phyloP scores from a whole-genome alignment of 2,797 vertebrate genomes.

The Passerculus sandwichensis region DNA sequence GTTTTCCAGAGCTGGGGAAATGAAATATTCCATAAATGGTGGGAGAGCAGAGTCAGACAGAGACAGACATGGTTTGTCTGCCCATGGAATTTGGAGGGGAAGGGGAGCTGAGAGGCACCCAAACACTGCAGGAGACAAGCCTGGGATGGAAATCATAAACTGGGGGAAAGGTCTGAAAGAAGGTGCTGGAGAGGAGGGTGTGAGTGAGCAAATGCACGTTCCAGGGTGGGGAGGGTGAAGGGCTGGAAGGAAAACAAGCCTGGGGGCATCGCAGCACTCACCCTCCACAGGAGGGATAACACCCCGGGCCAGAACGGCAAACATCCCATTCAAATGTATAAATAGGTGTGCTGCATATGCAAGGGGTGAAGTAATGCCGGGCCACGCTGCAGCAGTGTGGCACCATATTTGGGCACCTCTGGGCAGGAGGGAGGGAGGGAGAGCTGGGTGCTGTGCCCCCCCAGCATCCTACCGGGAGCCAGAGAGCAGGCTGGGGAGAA shows the following conservation, averaged over 20 bases:
- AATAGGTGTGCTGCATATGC: constrained; percentile 55
- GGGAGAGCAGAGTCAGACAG: neutral
- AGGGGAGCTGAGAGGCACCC: neutral
- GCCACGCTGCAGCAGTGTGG: neutral
- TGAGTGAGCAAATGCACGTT: neutral
- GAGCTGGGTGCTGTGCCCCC: fast-evolving
- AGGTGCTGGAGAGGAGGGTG: neutral
- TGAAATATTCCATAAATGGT: neutral
- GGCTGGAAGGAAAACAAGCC: neutral
- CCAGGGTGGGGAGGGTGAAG: neutral
- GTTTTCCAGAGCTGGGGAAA: neutral
- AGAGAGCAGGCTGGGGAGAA: too few relatives aligned
- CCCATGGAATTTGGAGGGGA: neutral
- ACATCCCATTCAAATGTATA: neutral
- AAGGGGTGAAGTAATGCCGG: constrained; percentile 34
- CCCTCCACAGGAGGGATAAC: fast-evolving
- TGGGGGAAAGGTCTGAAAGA: neutral
- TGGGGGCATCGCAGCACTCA: fast-evolving
- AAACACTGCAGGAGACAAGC: neutral
- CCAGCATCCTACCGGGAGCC: neutral
- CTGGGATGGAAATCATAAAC: neutral
- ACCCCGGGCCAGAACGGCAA: neutral
- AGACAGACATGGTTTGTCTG: neutral
- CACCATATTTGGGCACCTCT: constrained; percentile 53
- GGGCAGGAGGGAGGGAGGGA: neutral